Evolutionary conservation across 2,797 vertebrate species (phyloP).

Genomic region (Hippopotamyrus pictus): DNA sequence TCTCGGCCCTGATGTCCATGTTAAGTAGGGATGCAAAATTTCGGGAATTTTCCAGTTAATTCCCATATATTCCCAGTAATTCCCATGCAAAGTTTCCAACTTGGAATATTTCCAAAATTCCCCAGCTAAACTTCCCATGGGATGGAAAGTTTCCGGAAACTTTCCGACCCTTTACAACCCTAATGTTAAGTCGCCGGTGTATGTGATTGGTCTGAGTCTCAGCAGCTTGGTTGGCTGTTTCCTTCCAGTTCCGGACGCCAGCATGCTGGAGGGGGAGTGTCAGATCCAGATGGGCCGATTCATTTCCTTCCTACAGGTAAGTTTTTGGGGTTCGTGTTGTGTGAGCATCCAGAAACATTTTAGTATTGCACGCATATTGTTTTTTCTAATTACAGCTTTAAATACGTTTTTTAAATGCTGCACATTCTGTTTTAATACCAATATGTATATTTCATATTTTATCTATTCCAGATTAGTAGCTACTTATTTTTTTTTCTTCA

Average conservation of each 20-base stretch:
- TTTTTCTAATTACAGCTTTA: neutral
- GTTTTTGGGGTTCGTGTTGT: neutral
- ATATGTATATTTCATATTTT: neutral
- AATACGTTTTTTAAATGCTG: neutral
- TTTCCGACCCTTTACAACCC: no score
- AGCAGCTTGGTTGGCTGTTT: neutral
- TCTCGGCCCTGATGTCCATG: neutral
- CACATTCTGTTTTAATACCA: neutral
- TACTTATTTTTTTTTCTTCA: neutral
- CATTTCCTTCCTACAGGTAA: conserved; percentile 92
- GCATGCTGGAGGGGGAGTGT: conserved; percentile 86
- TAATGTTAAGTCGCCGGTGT: neutral
- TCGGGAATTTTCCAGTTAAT: no score
- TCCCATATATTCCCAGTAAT: no score
- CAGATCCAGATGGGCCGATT: conserved; percentile 98
- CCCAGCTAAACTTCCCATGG: no score
- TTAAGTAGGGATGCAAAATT: no score
- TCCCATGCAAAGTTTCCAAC: no score
- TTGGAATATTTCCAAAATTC: no score
- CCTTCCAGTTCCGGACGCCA: conserved; percentile 75
- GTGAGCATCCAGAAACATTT: neutral
- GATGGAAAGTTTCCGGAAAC: no score
- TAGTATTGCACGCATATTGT: neutral
- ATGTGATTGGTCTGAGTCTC: neutral
- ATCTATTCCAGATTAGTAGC: neutral